Base-by-base conservation (phyloP, 2,797 vertebrate genomes). In the Odontamblyopus rebecca region DNA sequence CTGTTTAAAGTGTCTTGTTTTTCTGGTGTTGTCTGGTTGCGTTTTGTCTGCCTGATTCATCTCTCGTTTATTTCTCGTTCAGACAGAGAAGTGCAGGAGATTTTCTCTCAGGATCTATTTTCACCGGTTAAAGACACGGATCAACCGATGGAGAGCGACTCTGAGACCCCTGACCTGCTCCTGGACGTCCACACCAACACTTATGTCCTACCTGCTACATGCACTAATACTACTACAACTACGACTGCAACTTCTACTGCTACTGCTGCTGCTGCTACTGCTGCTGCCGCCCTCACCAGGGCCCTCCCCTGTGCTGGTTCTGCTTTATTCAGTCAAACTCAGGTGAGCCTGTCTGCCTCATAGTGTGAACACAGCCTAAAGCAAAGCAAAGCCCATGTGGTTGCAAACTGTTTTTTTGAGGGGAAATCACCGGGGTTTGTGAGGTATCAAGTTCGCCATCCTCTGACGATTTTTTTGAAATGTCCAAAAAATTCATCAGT, bases 41-140 rank as follows among this genome's bases (percentile, higher is more conserved):
- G 12, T 44, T 60, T 29, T 27, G 11, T 57, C 35, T 7, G 35
- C 2, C 23, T 15, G 12, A 13, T 48, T 48, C 12, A 1, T 48
- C 12, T 15, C 13, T 15, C 15, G 44, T 48, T 48, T 48, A 15
- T 48, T 48, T 48, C 44, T 48, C 41, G 2, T 30, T 12, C 61
- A 62, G 61, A 62, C 2, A 12, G 32, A 3, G 61, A 62, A 3
- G 61, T 62, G 18, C 61, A 19, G 32, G 61, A 62, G 61, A 7
- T 62, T 15, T 62, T 62, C 8, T 62, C 61, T 4, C 16, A 62
- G 32, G 61, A 62, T n/a, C 32, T 62, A 2, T 62, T 62, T n/a
- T 8, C 15, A 12, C 16, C 61, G 1, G 19, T 11, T 7, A 35
- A 12, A n/a, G 32, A 38, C 61, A 12, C 16, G 3, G 61, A 61